Conservation (phyloP, 2,888 invertebrate genomes). For the Conomelus anceps region DNA sequence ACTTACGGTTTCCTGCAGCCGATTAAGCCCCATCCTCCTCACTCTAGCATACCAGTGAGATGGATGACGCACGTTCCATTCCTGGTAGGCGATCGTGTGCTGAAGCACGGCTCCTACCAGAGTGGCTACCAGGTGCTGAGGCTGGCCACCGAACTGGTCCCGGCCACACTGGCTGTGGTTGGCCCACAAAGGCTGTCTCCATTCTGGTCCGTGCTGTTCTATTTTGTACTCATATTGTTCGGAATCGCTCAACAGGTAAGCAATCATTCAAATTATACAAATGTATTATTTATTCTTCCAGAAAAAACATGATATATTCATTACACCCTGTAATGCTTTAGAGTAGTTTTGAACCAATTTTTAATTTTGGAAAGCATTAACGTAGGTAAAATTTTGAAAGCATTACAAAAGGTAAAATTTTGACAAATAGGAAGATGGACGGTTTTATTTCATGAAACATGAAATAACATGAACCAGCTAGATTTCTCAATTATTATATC, state of each 20-base stretch:
- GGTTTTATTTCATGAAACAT: too few relatives aligned
- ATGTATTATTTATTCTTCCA: too few relatives aligned
- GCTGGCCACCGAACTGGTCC: slow-evolving; percentile 82
- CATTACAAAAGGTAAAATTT: too few relatives aligned
- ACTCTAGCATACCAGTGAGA: slow-evolving; percentile 55
- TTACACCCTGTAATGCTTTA: too few relatives aligned
- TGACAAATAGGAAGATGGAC: too few relatives aligned
- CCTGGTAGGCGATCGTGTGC: slow-evolving; percentile 60
- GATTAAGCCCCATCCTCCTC: slow-evolving; percentile 50
- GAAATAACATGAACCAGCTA: too few relatives aligned
- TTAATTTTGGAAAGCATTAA: too few relatives aligned
- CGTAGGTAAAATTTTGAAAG: too few relatives aligned
- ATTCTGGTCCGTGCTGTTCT: slow-evolving; percentile 82
- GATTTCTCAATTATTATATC: too few relatives aligned
- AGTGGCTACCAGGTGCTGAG: slow-evolving; percentile 68
- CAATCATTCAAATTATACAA: neutral
- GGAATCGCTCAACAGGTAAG: slow-evolving; percentile 74
- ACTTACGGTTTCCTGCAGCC: slow-evolving; percentile 64
- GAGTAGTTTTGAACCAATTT: neutral
- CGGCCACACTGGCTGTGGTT: slow-evolving; percentile 71
- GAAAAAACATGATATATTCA: too few relatives aligned
- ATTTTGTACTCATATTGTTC: slow-evolving; percentile 75
- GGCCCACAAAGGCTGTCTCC: slow-evolving; percentile 71
- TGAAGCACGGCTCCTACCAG: slow-evolving; percentile 46
- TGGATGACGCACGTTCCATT: slow-evolving; percentile 66